Conservation (phyloP, 2,797 vertebrate species). For the Ispidina lecontei region DNA sequence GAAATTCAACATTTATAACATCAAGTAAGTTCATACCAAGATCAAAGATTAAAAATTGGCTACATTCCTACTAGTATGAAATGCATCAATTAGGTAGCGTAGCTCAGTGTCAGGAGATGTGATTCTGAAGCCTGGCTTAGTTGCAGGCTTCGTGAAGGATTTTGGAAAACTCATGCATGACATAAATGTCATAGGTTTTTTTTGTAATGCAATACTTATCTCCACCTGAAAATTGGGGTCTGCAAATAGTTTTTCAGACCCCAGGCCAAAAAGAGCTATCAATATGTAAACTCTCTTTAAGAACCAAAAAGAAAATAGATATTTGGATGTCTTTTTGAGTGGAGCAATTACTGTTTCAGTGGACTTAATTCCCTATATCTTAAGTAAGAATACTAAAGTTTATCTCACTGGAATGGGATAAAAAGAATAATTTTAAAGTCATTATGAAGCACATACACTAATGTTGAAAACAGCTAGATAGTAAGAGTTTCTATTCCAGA, state of each 20-base stretch:
- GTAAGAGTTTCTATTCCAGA: neutral
- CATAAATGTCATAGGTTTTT: neutral
- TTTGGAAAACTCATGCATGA: neutral
- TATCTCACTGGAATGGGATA: neutral
- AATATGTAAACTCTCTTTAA: neutral
- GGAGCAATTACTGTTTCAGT: neutral
- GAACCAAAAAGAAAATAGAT: neutral
- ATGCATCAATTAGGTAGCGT: neutral
- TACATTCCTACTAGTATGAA: neutral
- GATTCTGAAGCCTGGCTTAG: neutral
- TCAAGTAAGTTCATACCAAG: neutral
- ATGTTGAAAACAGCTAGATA: neutral
- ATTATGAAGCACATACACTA: neutral
- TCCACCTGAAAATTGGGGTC: neutral
- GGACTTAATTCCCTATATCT: neutral
- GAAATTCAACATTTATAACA: slow-evolving; percentile 35
- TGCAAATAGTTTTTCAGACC: neutral
- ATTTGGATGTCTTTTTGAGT: neutral
- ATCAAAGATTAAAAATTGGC: slow-evolving; percentile 53
- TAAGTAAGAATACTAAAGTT: neutral
- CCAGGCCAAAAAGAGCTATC: neutral
- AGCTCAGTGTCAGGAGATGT: neutral
- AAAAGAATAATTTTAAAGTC: neutral
- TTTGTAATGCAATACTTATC: neutral
- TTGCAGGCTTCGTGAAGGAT: neutral